These are phyloP conservation scores for Diplazon laetatorius DNA, from an alignment of 2,888 invertebrate species.

Conservation along the genomic window DNA sequence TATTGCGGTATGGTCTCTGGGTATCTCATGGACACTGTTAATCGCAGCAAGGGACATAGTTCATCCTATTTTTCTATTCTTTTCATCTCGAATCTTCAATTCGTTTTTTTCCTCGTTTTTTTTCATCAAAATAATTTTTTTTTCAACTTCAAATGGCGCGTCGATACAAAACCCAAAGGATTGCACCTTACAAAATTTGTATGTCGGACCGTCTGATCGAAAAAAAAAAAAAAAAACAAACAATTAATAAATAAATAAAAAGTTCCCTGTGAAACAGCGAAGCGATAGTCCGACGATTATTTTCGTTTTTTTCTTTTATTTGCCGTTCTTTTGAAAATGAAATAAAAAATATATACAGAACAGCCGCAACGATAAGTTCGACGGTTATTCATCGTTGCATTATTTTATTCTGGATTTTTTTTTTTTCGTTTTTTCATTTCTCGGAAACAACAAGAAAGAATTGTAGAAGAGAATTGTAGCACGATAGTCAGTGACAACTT, in stretches of 20 bases:
- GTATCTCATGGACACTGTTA: neutral
- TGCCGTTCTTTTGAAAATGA: constrained; percentile 8
- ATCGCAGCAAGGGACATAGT: constrained; percentile 24
- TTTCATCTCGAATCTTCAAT: neutral
- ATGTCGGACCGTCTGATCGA: neutral
- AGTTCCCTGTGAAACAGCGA: no score
- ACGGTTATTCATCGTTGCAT: constrained; percentile 30
- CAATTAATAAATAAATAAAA: no score
- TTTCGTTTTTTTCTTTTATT: neutral
- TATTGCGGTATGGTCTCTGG: neutral
- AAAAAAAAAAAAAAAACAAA: no score
- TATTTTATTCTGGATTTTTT: neutral
- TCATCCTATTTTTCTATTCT: neutral
- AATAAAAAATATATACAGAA: neutral
- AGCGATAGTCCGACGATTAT: neutral
- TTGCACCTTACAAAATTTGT: constrained; percentile 28
- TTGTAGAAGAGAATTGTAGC: neutral
- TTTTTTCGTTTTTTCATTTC: constrained; percentile 19
- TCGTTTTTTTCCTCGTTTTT: no score
- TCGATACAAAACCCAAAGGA: constrained; percentile 18
- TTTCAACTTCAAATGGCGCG: constrained; percentile 3
- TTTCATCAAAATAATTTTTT: no score
- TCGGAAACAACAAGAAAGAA: constrained; percentile 23
- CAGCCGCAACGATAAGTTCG: constrained; percentile 28
- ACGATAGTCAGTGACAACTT: constrained; percentile 73